Evolutionary conservation across 2,888 invertebrate genomes (phyloP), one percentile per base, ranked within the genome.

Genomic region (Choreutis nemorana): DNA sequence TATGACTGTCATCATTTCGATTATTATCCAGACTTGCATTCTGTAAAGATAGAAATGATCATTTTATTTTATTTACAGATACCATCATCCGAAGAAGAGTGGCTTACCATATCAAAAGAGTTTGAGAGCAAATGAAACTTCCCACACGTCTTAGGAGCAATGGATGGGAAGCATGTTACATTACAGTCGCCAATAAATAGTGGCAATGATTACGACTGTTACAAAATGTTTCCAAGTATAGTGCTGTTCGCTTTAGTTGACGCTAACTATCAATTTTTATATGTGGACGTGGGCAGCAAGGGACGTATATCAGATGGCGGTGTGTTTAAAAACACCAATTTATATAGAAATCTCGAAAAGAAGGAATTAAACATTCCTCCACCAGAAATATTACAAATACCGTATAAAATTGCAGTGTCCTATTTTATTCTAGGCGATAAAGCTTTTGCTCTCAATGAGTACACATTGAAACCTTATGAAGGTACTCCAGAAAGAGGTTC

Each of bases 181-280:
- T 22, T 40, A 12, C 34, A 35, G 16, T 29, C 37, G 27, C 40
- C 39, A 31, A 16, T 25, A 25, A 34, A 15, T 33, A 26, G 39
- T 33, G 42, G 40, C 10, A 33, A 41, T 11, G 44, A 50, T 42
- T 43, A 34, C 35, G 29, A 32, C 20, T 52, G 55, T 30, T 61
- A 59, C 36, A 61, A 60, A 47, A 33, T 16, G 22, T 25, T 8
- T 29, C 22, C 23, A 28, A 32, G 29, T 26, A 32, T 29, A 14
- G 32, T 32, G 7, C 25, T 32, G n/a, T 29, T 32, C 10, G 32
- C 26, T 7, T 11, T 34, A 23, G 31, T 32, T 12, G 31, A 34
- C 26, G 29, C 31, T 25, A 27, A 30, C 34, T 65, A 60, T 34
- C 48, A 50, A n/a, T 59, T 59, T 40, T 36, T 46, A 6, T 52